Percentiles rank a stretch among this genome's conserved stretches.
Conservation (phyloP, 2,113 vertebrate genomes). For the Casuarius casuarius region DNA sequence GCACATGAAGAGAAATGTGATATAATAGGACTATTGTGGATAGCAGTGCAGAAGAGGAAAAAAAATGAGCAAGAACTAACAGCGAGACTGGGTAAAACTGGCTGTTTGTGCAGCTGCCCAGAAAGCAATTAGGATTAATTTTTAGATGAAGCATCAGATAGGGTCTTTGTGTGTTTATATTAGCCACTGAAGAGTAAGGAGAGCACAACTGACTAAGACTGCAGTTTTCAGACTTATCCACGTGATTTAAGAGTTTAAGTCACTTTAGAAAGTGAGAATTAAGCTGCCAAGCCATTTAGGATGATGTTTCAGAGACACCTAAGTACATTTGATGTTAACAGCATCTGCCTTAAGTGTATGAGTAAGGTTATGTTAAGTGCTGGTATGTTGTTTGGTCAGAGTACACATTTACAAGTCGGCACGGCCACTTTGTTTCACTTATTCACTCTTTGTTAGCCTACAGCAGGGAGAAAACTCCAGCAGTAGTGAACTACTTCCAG, state of each 20-base stretch:
- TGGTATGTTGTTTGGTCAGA: not conserved
- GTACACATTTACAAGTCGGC: not conserved
- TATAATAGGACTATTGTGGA: not conserved
- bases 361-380: not conserved
- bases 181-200: constrained; percentile 26
- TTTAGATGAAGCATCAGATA: constrained; percentile 38
- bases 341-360: not conserved
- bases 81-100: constrained; percentile 4
- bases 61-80: not conserved
- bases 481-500: constrained; percentile 10
- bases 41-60: not conserved
- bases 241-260: constrained; percentile 6
- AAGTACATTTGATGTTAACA: constrained; percentile 21
- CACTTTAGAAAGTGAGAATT: constrained; percentile 15
- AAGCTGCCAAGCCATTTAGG: not conserved
- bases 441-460: not conserved
- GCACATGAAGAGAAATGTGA: not conserved
- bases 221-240: not conserved
- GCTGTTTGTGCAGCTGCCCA: constrained; percentile 47
- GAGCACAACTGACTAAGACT: not conserved
- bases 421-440: constrained; percentile 16
- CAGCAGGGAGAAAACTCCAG: not conserved
- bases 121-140: constrained; percentile 45
- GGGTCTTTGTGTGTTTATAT: not conserved
- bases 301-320: not conserved